Conservation (phyloP, 1,140 invertebrate species). For the Pseudomyrmex concolor region DNA sequence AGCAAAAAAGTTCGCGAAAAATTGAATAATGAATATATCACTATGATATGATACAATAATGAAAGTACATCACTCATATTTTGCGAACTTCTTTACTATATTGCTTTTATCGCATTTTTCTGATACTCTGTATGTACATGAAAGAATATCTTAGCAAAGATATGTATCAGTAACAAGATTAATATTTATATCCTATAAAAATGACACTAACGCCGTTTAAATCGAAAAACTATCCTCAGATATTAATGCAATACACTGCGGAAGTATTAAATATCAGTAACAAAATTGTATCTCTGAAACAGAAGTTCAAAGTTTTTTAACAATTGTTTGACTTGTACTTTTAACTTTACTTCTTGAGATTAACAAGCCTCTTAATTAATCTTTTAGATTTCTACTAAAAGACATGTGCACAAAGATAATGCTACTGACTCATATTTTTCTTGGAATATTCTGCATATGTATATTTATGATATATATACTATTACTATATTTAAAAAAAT, state of each 20-base stretch:
- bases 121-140: slow-evolving; percentile 11
- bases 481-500: slow-evolving; percentile 72
- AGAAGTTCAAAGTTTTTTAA: not conserved
- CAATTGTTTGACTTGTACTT: not conserved
- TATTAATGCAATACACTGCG: too few species aligned
- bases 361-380: not conserved
- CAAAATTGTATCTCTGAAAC: not conserved
- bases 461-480: slow-evolving; percentile 64
- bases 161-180: slow-evolving; percentile 33
- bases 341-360: not conserved
- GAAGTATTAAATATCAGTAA: too few species aligned
- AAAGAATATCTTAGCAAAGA: slow-evolving; percentile 21
- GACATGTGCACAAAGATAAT: not conserved
- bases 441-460: slow-evolving; percentile 22
- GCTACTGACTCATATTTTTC: slow-evolving; percentile 22
- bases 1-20: not conserved
- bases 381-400: slow-evolving; percentile 7
- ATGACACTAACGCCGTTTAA: not conserved
- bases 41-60: too few species aligned
- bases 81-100: not conserved
- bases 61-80: too few species aligned
- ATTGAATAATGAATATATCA: not conserved
- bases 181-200: not conserved
- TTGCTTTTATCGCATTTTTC: slow-evolving; percentile 17
- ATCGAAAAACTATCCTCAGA: too few species aligned